Evolutionary conservation across 2,797 vertebrate species (phyloP), one percentile per base, ranked within the genome.

Genomic region (Phalanger gymnotis): DNA sequence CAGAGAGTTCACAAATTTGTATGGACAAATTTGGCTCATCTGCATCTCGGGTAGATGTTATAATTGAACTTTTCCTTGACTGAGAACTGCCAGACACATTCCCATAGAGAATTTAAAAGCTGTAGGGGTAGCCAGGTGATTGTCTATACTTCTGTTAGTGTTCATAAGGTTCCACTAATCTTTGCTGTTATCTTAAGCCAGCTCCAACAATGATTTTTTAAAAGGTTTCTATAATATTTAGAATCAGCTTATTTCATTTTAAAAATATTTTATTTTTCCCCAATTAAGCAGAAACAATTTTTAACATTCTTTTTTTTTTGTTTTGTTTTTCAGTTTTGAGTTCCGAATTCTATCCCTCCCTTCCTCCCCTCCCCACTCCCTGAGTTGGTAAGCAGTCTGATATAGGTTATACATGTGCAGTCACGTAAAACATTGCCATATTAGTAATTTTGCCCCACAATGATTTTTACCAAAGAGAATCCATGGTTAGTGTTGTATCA

Each of bases 11-110:
- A n/a, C n/a, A n/a, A n/a, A n/a, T n/a, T n/a, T n/a, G n/a, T n/a
- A n/a, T n/a, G n/a, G n/a, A n/a, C n/a, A n/a, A n/a, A n/a, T n/a
- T n/a, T n/a, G n/a, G n/a, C 40, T 81, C 96, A 19, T 12, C 40
- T 81, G 10, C 27, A 27, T 87, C 3, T 54, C 55, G 31, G 7
- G 27, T 92, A 40, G 61, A 66, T 89, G 30, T 3, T 27, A 53
- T 54, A 30, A 51, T 87, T 73, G 90, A 91, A 27, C 52, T 96
- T 92, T 73, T 91, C 25, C 61, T 89, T 93, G 22, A 90, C 30
- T 96, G 51, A 92, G 9, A 81, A 51, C 9, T 81, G 73, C 19
- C 40, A 51, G 40, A 12, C 14, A 47, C 3, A 27, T 27, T 87
- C 25, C 73, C 27, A 51, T 10, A 47, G 22, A 87, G 40, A 51